A percentile compares a stretch with the other conserved stretches of the same genome.
phyloP scores from a whole-genome alignment of 2,797 vertebrate species.

The Neopelma chrysocephalum region DNA sequence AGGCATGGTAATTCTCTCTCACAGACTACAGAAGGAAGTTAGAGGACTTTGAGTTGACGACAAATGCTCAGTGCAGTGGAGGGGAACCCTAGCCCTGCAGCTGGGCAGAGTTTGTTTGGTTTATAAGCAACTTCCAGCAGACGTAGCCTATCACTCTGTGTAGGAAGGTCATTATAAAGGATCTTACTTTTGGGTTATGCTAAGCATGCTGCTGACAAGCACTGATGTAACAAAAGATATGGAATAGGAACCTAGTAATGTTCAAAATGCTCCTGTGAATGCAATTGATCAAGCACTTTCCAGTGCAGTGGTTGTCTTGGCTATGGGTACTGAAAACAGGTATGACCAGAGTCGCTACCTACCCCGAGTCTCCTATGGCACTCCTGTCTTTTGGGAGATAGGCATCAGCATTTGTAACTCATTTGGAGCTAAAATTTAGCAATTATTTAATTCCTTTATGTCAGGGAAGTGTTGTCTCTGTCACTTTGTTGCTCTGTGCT shows the following conservation, averaged over 20 bases:
- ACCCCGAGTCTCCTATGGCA: neutral
- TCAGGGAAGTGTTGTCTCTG: neutral
- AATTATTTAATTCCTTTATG: neutral
- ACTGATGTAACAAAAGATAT: accelerated
- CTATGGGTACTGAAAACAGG: accelerated
- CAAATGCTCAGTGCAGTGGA: neutral
- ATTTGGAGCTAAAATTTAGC: neutral
- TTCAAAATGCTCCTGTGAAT: neutral
- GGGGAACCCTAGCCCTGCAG: neutral
- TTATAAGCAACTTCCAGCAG: neutral
- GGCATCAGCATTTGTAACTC: neutral
- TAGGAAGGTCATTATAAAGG: neutral
- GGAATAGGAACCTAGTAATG: accelerated
- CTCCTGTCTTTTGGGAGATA: neutral
- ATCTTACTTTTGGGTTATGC: neutral
- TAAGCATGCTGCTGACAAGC: neutral
- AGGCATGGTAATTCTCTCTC: neutral
- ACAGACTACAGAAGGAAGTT: accelerated
- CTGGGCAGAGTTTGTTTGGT: neutral
- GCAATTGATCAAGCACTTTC: neutral
- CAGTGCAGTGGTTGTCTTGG: neutral
- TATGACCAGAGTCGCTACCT: accelerated
- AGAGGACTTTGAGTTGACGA: neutral
- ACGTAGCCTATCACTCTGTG: accelerated
- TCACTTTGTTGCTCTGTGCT: neutral